phyloP scores from a whole-genome alignment of 2,797 vertebrate species.

The Halcyon badia region DNA sequence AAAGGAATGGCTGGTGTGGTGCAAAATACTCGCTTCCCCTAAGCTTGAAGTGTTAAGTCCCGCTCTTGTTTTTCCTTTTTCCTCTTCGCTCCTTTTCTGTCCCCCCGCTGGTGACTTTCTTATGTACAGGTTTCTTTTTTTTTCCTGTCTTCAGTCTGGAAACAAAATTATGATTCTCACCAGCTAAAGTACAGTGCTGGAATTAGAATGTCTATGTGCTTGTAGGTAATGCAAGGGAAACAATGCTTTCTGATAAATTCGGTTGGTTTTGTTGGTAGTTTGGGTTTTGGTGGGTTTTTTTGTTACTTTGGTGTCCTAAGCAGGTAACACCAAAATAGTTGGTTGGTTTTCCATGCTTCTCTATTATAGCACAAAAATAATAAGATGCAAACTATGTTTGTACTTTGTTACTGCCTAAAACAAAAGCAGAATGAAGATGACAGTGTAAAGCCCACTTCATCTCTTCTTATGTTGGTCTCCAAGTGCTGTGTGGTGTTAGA shows the following conservation, averaged over 20 bases:
- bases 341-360: background rate
- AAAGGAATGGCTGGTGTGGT: background rate
- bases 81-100: background rate
- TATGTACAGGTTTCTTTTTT: background rate
- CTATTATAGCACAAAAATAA: background rate
- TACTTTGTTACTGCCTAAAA: background rate
- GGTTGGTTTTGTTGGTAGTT: background rate
- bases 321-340: background rate
- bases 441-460: background rate
- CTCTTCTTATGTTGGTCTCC: background rate
- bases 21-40: background rate
- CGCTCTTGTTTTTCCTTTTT: background rate
- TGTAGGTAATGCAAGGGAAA: background rate
- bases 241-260: background rate
- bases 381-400: background rate
- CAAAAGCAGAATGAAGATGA: no score
- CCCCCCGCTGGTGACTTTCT: background rate
- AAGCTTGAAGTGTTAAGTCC: background rate
- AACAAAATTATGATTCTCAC: background rate
- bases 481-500: background rate
- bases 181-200: background rate
- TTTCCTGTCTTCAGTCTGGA: background rate
- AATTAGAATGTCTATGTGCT: background rate
- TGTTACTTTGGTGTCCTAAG: background rate
- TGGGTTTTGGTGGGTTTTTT: background rate